phyloP scores from a whole-genome alignment of 2,113 vertebrate genomes.

The Protobothrops flavoviridis region DNA sequence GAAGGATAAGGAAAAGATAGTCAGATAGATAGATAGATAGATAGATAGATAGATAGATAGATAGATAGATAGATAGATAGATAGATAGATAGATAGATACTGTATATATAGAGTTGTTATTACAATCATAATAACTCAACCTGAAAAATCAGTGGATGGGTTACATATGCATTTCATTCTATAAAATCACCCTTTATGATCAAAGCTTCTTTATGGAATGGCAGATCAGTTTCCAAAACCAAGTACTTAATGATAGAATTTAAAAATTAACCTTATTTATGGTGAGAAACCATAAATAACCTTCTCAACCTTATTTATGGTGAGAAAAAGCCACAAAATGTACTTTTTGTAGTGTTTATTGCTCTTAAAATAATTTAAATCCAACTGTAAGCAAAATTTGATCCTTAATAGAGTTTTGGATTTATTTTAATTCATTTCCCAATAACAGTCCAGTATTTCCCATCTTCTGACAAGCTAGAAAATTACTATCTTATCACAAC shows the following conservation, averaged over 20 bases:
- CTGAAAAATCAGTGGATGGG: background rate
- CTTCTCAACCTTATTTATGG: background rate
- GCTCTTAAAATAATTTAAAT: background rate
- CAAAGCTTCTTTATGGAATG: background rate
- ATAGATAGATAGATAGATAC: no score
- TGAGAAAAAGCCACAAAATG: background rate
- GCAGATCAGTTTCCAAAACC: background rate
- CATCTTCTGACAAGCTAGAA: background rate
- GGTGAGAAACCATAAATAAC: background rate
- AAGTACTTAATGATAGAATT: background rate
- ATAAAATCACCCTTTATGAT: background rate
- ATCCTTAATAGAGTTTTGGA: background rate
- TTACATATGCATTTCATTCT: background rate
- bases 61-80: no score
- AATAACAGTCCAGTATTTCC: background rate
- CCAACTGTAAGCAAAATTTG: background rate
- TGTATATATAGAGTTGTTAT: background rate
- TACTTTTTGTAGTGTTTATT: conserved; percentile 22
- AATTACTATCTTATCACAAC: background rate
- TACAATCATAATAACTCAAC: background rate
- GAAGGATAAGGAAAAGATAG: background rate
- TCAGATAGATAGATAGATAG: no score
- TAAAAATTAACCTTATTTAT: background rate
- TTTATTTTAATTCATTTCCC: background rate
- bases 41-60: no score